Conservation (phyloP, 1,140 invertebrate genomes). For the Drosophila rufa region DNA sequence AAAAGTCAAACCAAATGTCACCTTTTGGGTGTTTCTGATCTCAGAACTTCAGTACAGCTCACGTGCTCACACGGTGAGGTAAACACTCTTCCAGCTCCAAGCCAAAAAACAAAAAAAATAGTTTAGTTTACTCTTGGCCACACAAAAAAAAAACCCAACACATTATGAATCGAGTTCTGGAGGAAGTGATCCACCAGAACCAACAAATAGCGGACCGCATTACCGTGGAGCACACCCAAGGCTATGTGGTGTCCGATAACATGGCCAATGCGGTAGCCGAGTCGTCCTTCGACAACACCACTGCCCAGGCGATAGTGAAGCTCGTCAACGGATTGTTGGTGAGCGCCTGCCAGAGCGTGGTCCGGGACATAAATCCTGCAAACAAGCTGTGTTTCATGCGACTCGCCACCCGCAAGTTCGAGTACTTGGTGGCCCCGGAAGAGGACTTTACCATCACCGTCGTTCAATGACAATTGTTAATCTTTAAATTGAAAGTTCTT, state of each 20-base stretch:
- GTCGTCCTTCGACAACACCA: slow-evolving; percentile 76
- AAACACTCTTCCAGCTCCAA: background rate
- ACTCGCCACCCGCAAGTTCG: slow-evolving; percentile 72
- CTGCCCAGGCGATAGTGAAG: slow-evolving; percentile 72
- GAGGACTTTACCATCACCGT: slow-evolving; percentile 78
- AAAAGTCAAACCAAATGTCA: background rate
- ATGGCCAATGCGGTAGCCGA: slow-evolving; percentile 53
- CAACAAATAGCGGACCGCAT: slow-evolving; percentile 64
- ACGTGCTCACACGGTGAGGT: background rate
- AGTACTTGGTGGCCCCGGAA: slow-evolving; percentile 77
- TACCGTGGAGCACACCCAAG: slow-evolving; percentile 56
- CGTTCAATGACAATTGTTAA: slow-evolving; percentile 48
- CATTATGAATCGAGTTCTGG: slow-evolving; percentile 64
- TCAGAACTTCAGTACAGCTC: background rate
- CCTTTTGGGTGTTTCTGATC: background rate
- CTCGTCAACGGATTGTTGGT: slow-evolving; percentile 57
- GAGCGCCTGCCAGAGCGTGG: slow-evolving; percentile 53
- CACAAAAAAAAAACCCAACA: no score
- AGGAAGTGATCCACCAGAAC: slow-evolving; percentile 61
- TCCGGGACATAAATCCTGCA: slow-evolving; percentile 73
- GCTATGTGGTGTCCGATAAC: slow-evolving; percentile 75
- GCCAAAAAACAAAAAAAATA: background rate
- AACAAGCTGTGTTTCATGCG: slow-evolving; percentile 69
- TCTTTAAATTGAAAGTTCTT: no score
- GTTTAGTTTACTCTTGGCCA: background rate